Base-by-base conservation (phyloP, 2,888 invertebrate species). In the Andrena trimmerana region DNA sequence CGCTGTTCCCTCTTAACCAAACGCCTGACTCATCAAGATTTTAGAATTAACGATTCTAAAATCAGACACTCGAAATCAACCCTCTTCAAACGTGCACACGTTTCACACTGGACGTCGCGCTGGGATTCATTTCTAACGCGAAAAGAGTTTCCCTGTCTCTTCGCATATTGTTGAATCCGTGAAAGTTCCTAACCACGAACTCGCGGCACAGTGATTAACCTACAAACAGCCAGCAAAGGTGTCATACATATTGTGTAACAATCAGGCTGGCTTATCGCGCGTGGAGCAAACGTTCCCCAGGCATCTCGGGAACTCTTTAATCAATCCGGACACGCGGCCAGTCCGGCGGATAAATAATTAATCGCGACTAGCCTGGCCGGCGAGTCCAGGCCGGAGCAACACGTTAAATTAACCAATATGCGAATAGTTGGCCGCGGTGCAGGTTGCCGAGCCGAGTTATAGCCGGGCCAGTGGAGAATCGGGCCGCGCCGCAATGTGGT, bases 321-420 rank as follows among this genome's bases (percentile, higher is more conserved):
- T 75, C 42, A 71, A 57, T 80, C 62, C 16, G 6, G 54, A 67
- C 70, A 67, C 48, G 20, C 42, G 20, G 52, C 13, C 36, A 60
- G 27, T n/a, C 13, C 24, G 42, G 16, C 27, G 63, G 60, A 71
- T 85, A 78, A 86, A 86, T 83, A 86, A 86, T 78, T 80, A 86
- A 80, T 86, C 67, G 72, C n/a, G 63, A 60, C 68, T 42, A 50
- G 33, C 33, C n/a, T 36, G 33, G 57, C 42, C 10, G 52, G 57
- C 27, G 62, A 67, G 70, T 75, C 65, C 75, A 67, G 48, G 70
- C 42, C n/a, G 70, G 78, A 76, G 88, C 87, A 88, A 88, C 87
- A 87, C 86, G 89, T 87, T 87, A 86, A 89, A 89, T 88, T 89
- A 88, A 89, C 86, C 82, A 81, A 89, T 89, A 89, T 81, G 81